Conservation (phyloP, 2,113 vertebrate genomes). For the Otis tarda region DNA sequence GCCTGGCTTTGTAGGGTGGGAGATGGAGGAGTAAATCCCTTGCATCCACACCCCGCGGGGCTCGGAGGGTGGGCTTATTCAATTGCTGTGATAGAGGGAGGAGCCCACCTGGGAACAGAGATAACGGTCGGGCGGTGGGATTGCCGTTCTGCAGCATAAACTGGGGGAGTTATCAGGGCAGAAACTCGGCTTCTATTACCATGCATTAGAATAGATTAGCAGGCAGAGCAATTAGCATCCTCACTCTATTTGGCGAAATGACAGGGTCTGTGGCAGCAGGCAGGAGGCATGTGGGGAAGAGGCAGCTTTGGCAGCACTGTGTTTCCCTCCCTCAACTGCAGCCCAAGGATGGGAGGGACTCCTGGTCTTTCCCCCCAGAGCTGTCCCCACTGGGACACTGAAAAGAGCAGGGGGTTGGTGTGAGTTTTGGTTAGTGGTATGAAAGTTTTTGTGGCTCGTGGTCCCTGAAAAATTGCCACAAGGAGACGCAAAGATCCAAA, state of each 20-base stretch:
- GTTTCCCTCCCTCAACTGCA: neutral
- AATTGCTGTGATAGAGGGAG: neutral
- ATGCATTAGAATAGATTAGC: slow-evolving; percentile 76
- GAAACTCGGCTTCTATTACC: slow-evolving; percentile 69
- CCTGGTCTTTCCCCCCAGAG: neutral
- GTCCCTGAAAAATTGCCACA: neutral
- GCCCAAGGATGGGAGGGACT: neutral
- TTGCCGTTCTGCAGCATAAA: slow-evolving; percentile 19
- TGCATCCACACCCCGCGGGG: neutral
- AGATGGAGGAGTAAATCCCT: slow-evolving; percentile 21
- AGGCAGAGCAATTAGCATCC: slow-evolving; percentile 63
- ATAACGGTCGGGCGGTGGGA: slow-evolving; percentile 38
- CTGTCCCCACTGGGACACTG: fast-evolving
- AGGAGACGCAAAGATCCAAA: neutral
- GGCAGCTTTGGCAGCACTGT: neutral
- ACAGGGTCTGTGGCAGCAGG: neutral
- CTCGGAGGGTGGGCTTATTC: neutral
- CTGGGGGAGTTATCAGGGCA: slow-evolving; percentile 56
- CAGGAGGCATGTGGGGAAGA: neutral
- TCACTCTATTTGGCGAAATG: neutral
- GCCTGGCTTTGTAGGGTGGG: neutral
- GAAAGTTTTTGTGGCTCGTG: neutral
- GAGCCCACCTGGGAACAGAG: slow-evolving; percentile 68
- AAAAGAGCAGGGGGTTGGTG: neutral
- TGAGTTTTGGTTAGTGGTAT: neutral